These are phyloP conservation scores for Phallusia fumigata DNA, from an alignment of 23 tunicate genomes.

Conservation along the genomic window DNA sequence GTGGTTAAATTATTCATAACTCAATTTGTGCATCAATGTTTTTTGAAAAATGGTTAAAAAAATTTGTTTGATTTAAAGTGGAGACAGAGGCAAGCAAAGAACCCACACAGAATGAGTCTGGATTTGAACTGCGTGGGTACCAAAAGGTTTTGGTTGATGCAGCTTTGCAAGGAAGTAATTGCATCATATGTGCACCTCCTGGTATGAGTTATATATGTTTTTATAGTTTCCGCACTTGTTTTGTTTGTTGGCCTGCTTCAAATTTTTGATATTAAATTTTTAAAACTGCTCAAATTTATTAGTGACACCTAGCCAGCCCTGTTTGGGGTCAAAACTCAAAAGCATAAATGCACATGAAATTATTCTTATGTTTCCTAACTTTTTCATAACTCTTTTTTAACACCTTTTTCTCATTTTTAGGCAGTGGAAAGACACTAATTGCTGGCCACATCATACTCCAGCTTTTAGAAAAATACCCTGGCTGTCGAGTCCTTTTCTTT, in stretches of 20 bases:
- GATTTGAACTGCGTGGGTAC: neutral
- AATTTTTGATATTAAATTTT: neutral
- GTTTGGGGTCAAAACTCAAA: too few relatives aligned
- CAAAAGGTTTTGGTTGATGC: neutral
- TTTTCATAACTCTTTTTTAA: too few relatives aligned
- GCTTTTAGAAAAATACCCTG: neutral
- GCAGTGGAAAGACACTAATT: constrained; percentile 4
- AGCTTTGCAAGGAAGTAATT: neutral
- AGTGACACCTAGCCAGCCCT: too few relatives aligned
- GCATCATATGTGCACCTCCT: neutral
- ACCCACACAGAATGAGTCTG: neutral
- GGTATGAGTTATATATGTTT: neutral
- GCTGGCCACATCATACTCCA: neutral
- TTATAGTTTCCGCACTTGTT: neutral
- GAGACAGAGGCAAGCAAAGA: neutral
- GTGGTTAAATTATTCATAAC: too few relatives aligned
- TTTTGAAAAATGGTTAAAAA: too few relatives aligned
- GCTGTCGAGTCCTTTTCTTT: neutral
- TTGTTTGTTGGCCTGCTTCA: neutral
- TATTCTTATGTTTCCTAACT: too few relatives aligned
- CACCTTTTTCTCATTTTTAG: neutral
- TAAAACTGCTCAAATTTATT: neutral
- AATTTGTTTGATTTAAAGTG: neutral
- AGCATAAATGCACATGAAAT: too few relatives aligned
- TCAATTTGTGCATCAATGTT: too few relatives aligned